Evolutionary conservation across 1,140 invertebrate genomes (phyloP), one percentile per base, ranked within the genome.

Genomic region (Branchinecta lynchi): DNA sequence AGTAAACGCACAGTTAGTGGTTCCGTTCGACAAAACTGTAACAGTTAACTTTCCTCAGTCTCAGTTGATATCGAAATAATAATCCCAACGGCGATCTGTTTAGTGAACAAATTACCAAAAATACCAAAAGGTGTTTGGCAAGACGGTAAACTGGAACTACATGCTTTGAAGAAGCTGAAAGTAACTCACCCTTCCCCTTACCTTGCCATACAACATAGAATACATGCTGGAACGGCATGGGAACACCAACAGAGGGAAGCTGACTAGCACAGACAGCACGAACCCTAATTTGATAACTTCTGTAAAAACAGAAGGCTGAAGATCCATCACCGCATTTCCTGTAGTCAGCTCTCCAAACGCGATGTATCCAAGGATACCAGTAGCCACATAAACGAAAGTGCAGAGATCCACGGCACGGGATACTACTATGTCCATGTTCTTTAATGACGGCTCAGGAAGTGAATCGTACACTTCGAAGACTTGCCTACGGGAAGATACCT

Each of bases 191-290:
- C 46, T n/a, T 10, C 8, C 9, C 75, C 76, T 79, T 83, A 93
- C 92, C 82, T 87, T 86, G 77, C 86, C 84, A 78, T 89, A 96
- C 0, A 97, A 77, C 67, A 98, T 83, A 0, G 93, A 98, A 80
- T 95, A 90, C 6, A 98, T 80, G 78, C 92, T 95, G 7, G 90
- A 90, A 71, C 96, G 80, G 77, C 94, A 97, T 9, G 96, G 95
- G 80, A 96, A 98, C 77, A 98, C 91, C 69, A 96, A 91, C 68
- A 98, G 82, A 10, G 95, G 96, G 81, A 98, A 96, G 77, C 92
- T 96, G 75, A 96, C 89, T 20, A 92, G 92, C 51, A 98, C 84
- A 0, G 93, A 97, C 66, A 96, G 80, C 1, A 98, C 88, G 82
- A 98, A 98, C 44, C 92, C 91, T 72, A 96, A 81, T 82, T 95